phyloP scores from a whole-genome alignment of 1,140 invertebrate species.

The Bombus balteatus region DNA sequence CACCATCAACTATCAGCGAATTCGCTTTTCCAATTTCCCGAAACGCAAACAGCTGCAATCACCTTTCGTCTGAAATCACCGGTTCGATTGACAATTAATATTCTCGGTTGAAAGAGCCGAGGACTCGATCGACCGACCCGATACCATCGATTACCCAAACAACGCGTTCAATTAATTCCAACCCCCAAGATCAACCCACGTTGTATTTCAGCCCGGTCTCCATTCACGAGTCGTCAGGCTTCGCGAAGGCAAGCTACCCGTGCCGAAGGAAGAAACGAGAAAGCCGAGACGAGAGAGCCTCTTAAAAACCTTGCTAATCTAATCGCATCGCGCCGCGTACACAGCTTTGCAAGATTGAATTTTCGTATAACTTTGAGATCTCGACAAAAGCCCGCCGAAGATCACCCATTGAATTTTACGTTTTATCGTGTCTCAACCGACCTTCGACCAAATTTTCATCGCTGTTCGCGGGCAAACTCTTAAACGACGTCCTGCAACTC shows the following conservation, averaged over 20 bases:
- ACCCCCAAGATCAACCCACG: slow-evolving; percentile 27
- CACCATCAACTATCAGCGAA: not conserved
- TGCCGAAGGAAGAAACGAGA: not conserved
- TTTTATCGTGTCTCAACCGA: not conserved
- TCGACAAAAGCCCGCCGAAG: not conserved
- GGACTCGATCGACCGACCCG: slow-evolving; percentile 20
- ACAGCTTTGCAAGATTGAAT: slow-evolving; percentile 20
- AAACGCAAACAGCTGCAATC: slow-evolving; percentile 7
- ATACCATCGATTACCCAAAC: slow-evolving; percentile 50
- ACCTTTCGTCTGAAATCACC: slow-evolving; percentile 17
- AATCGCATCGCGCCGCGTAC: not conserved
- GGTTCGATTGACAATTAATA: slow-evolving; percentile 48
- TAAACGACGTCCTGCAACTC: not conserved
- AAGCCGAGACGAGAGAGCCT: not conserved
- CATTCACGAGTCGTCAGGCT: not conserved
- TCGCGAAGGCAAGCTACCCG: not conserved
- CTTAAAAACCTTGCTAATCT: slow-evolving; percentile 40
- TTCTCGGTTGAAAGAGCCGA: slow-evolving; percentile 34
- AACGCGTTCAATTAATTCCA: slow-evolving; percentile 50
- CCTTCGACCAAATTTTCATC: not conserved
- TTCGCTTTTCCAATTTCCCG: slow-evolving; percentile 41
- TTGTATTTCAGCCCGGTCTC: slow-evolving; percentile 2
- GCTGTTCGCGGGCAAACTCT: not conserved
- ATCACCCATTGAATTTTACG: slow-evolving; percentile 6
- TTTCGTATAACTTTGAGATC: slow-evolving; percentile 3